Conservation (phyloP, 2,888 invertebrate genomes). For the Patella caerulea region DNA sequence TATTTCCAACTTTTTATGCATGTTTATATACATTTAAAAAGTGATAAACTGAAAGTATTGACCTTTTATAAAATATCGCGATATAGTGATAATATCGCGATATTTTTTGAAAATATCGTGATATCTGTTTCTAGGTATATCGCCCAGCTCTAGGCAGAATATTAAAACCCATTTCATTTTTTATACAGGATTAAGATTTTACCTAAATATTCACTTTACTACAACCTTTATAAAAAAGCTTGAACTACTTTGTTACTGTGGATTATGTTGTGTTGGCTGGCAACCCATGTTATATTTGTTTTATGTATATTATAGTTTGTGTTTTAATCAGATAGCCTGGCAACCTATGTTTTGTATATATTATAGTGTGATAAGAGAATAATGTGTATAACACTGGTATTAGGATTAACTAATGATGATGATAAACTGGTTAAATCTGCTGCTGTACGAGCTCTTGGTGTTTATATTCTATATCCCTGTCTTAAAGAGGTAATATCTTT, state of each 20-base stretch:
- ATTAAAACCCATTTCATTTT: not conserved
- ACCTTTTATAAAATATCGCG: too few species aligned
- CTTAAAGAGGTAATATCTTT: constrained; percentile 77
- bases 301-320: not conserved
- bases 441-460: constrained; percentile 85
- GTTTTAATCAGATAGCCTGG: too few species aligned
- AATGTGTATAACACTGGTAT: constrained; percentile 81
- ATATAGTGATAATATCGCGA: too few species aligned
- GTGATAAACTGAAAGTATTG: too few species aligned
- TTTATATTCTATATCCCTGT: constrained; percentile 82
- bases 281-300: not conserved
- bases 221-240: not conserved
- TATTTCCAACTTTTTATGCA: too few species aligned
- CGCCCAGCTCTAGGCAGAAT: too few species aligned
- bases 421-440: constrained; percentile 83
- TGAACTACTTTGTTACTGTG: not conserved
- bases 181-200: not conserved
- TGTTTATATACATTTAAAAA: too few species aligned
- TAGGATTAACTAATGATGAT: constrained; percentile 83
- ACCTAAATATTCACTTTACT: not conserved
- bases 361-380: constrained; percentile 78
- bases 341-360: not conserved
- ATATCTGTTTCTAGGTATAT: too few species aligned
- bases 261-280: too few species aligned
- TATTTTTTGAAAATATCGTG: too few species aligned